Conservation (phyloP, 2,888 invertebrate genomes). For the Cancer borealis region DNA sequence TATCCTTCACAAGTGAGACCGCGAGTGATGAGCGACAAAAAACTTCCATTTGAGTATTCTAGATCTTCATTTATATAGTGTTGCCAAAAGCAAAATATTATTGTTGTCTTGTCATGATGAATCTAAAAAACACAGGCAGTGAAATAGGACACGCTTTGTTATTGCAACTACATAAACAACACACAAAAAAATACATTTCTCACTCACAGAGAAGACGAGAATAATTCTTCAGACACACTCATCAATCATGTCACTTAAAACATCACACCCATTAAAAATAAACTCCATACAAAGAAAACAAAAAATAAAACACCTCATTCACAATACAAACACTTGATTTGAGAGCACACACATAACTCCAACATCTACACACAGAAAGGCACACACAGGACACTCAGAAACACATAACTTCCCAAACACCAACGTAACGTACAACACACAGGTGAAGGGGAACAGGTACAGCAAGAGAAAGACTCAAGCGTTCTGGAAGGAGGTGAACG, state of each 20-base stretch:
- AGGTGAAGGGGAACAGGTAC: background rate
- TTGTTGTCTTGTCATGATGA: background rate
- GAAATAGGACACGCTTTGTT: background rate
- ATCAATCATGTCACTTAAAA: background rate
- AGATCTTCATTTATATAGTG: background rate
- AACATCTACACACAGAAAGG: background rate
- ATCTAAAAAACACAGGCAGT: background rate
- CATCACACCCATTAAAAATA: background rate
- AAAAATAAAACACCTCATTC: background rate
- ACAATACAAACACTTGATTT: background rate
- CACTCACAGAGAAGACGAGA: background rate
- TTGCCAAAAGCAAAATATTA: background rate
- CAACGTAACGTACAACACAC: background rate
- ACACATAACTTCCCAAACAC: background rate
- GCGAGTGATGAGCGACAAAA: background rate
- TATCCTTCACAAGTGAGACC: background rate
- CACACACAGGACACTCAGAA: background rate
- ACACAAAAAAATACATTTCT: background rate
- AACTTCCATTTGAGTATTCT: background rate
- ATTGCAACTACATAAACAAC: background rate
- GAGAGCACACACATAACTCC: background rate
- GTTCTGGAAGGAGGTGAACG: background rate
- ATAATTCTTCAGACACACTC: background rate
- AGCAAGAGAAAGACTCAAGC: background rate
- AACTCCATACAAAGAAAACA: no score